Evolutionary conservation across 2,888 invertebrate species (phyloP).

Genomic region (Luperina nickerlii): DNA sequence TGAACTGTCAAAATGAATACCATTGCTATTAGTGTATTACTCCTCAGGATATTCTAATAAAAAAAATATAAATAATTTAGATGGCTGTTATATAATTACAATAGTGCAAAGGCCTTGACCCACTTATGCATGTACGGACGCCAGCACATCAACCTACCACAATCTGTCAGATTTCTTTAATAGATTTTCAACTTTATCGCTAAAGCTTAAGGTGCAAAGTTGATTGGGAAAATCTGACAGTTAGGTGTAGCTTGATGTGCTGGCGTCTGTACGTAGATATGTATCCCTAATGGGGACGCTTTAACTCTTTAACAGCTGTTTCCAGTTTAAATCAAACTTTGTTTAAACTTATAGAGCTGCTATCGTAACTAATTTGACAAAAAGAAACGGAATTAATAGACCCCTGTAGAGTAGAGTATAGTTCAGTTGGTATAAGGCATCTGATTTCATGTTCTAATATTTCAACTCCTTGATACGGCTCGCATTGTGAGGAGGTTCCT

Average conservation of each 20-base stretch:
- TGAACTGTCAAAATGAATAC: background rate
- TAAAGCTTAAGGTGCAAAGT: too few relatives aligned
- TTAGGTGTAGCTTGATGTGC: too few relatives aligned
- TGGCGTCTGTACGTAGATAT: too few relatives aligned
- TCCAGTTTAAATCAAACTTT: background rate
- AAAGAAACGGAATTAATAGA: background rate
- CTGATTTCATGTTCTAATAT: background rate
- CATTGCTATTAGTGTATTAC: background rate
- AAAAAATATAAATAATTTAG: too few relatives aligned
- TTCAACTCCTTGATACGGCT: background rate
- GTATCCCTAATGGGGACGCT: background rate
- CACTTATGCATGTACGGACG: background rate
- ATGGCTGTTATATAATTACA: background rate
- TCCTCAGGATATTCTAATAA: too few relatives aligned
- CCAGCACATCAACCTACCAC: too few relatives aligned
- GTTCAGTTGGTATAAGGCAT: background rate
- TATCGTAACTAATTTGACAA: background rate
- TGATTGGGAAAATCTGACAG: too few relatives aligned
- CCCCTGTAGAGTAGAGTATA: background rate
- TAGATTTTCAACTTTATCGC: too few relatives aligned
- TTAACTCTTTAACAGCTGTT: background rate
- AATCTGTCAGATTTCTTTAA: too few relatives aligned
- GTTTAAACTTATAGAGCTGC: background rate
- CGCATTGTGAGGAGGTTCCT: too few relatives aligned
- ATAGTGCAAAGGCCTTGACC: background rate